Base-by-base conservation (phyloP, 2,797 vertebrate species). In the Sebastes steindachneri region DNA sequence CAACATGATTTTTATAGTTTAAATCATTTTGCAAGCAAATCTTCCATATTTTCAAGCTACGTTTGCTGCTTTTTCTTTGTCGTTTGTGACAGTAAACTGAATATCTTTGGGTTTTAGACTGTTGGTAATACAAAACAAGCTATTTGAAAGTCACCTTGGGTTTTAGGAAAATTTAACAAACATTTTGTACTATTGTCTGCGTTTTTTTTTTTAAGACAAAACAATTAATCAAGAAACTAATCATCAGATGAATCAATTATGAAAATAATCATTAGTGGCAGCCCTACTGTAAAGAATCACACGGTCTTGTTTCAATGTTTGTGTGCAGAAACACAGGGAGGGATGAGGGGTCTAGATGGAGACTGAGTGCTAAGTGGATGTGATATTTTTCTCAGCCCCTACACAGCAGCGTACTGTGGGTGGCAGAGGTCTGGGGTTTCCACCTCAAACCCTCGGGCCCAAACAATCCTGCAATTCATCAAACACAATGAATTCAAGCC, bases 351-450 rank as follows among this genome's bases (percentile, higher is more conserved):
- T 78, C 59, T 23, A 57, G 48, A 51, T 90, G 76, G 90, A 88
- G 86, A 58, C 62, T 55, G 73, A 59, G 80, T 87, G 90, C 69
- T 82, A 91, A 88, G 73, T 85, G 75, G 80, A 91, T 68, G 88
- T 88, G 89, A 89, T 70, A 83, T 75, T 83, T 92, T 88, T 93
- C 89, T 92, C 89, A 92, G 81, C 76, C 41, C 31, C 29, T 41
- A 41, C 31, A 65, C 68, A 60, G 84, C 26, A 25, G 7, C 79
- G 63, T 53, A 55, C 68, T 25, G 77, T 75, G 86, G 84, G 71
- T 62, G 53, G 68, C 68, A 78, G 59, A 68, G 31, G 37, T 19
- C 70, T 31, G 10, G 35, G 26, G 41, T 35, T 80, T 79, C 80
- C 68, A 69, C 80, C 73, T 78, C 73, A 66, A 83, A 84, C 55